Base-by-base conservation (phyloP, 2,888 invertebrate species). In the Apotomis capreana region DNA sequence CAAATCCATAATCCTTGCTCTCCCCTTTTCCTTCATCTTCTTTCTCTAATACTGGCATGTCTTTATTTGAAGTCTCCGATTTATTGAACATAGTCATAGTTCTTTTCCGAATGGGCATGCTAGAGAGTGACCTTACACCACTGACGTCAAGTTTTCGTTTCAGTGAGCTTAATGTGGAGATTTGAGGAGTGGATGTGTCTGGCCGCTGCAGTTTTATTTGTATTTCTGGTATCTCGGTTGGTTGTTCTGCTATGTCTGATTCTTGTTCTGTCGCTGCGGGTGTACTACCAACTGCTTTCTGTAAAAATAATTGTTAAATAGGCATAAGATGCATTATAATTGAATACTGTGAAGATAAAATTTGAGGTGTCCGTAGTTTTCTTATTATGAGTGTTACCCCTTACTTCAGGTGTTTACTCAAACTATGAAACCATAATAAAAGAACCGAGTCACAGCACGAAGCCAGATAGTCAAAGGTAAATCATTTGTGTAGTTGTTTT, bases 281-380 rank as follows among this genome's bases (percentile, higher is more conserved):
- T 13, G 57, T 10, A 5, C 37, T 62, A 6, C 73, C 49, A 9
- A 74, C 70, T 26, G 75, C 49, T 70, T 76, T 77, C 78, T 78
- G 71, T 75, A 76, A 55, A 0, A 54, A 13, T 26, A 26, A 26
- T 26, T 26, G 26, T 26, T 26, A 26, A 2, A 26, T 26, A 2
- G 26, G 26, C 15, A 26, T 26, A 26, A 26, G 26, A 26, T 26
- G 26, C 26, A 26, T 26, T 26, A 26, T 26, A 26, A 26, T 26
- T 26, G 26, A 26, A 26, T 26, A 26, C 26, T 26, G 26, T 26
- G 26, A 26, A 26, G 26, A 26, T 2, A 26, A 26, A 26, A 26
- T 26, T 26, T 0, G 26, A 26, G 26, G 26, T 26, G 26, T 26
- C 26, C 1, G 26, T 26, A 26, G 26, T 26, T 26, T 26, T 26